A percentile compares a stretch with the other conserved stretches of the same genome.
Conservation (phyloP, 2,797 vertebrate species). For the Cyprinella venusta region DNA sequence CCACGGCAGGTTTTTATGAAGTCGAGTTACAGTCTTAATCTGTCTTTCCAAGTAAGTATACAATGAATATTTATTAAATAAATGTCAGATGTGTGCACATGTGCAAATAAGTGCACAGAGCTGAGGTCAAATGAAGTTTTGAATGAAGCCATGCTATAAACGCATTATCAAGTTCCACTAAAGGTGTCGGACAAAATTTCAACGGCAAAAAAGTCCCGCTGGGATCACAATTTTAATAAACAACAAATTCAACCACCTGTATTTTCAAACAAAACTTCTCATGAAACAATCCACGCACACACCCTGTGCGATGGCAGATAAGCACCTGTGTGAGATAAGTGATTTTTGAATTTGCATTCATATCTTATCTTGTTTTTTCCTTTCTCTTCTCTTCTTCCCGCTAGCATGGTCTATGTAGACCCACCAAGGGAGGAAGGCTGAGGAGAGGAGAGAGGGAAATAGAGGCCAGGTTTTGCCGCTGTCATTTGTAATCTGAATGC, state of each 20-base stretch:
- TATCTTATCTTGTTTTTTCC: conserved; percentile 58
- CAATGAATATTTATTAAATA: background rate
- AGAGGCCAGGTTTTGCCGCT: background rate
- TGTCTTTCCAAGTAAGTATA: background rate
- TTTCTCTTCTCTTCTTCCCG: conserved; percentile 43
- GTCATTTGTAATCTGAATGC: conserved; percentile 54
- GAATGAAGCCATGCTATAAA: no score
- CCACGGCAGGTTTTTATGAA: background rate
- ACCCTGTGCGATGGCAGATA: conserved; percentile 53
- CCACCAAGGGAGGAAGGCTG: conserved; percentile 1
- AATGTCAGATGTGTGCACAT: background rate
- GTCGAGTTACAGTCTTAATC: background rate
- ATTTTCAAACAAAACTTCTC: conserved; percentile 21
- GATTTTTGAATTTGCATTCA: conserved; percentile 59
- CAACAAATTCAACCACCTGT: background rate
- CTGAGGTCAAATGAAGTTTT: background rate
- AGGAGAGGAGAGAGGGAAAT: background rate
- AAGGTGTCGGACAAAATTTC: no score
- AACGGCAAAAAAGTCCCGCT: background rate
- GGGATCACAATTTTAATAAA: background rate
- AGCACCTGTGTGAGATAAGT: conserved; percentile 52
- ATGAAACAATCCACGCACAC: conserved; percentile 33
- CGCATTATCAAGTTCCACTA: no score
- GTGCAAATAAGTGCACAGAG: no score
- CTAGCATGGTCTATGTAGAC: conserved; percentile 44